Percentiles rank a stretch among this genome's conserved stretches.
phyloP scores from a whole-genome alignment of 2,797 vertebrate species.

The Microctenopoma lineatum region DNA sequence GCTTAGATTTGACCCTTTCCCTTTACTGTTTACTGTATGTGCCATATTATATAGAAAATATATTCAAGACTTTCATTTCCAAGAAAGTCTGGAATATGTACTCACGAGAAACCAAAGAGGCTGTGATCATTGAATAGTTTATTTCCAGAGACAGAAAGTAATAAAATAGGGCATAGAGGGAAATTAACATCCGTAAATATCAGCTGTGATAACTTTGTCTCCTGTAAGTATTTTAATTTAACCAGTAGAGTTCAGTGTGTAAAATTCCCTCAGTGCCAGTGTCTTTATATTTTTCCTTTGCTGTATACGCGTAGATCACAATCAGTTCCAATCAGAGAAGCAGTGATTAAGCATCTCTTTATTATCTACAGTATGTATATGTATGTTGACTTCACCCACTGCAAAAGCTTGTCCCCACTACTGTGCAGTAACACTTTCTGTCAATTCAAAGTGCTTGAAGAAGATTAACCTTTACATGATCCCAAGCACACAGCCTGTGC shows the following conservation, averaged over 20 bases:
- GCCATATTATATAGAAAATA: constrained; percentile 29
- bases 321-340: background rate
- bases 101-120: constrained; percentile 38
- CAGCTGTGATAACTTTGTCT: constrained; percentile 42
- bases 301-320: background rate
- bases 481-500: constrained; percentile 4
- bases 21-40: constrained; percentile 2
- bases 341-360: background rate
- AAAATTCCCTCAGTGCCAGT: constrained; percentile 4
- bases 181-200: constrained; percentile 65
- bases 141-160: constrained; percentile 60
- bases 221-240: constrained; percentile 43
- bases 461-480: constrained; percentile 40
- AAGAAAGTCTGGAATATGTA: constrained; percentile 45
- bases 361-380: background rate
- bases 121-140: constrained; percentile 27
- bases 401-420: background rate
- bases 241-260: constrained; percentile 10
- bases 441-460: constrained; percentile 9
- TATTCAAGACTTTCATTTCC: constrained; percentile 53
- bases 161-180: constrained; percentile 61
- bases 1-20: background rate
- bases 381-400: background rate
- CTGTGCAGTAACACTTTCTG: background rate
- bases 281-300: constrained; percentile 7